A percentile compares a stretch with the other conserved stretches of the same genome.
phyloP scores from a whole-genome alignment of 2,888 invertebrate genomes.

The Synanthedon formicaeformis region DNA sequence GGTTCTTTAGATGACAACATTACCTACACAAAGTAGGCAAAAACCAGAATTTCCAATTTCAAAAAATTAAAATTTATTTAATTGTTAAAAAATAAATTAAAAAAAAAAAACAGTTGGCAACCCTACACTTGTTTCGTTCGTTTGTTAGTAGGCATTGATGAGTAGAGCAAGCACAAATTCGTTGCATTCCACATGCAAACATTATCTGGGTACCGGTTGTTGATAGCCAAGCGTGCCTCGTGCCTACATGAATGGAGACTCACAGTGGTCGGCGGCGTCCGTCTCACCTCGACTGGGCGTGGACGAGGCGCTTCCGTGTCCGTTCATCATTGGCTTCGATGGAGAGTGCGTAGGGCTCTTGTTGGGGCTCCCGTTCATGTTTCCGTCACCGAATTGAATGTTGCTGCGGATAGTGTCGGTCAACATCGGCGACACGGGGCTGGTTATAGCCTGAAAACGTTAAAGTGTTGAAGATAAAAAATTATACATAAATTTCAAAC shows the following conservation, averaged over 20 bases:
- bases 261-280: conserved; percentile 58
- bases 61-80: too few species aligned
- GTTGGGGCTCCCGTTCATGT: conserved; percentile 32
- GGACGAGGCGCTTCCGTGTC: conserved; percentile 46
- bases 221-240: conserved; percentile 37
- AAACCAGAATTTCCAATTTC: too few species aligned
- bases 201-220: conserved; percentile 4
- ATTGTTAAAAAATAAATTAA: too few species aligned
- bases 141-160: not conserved
- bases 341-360: conserved; percentile 40
- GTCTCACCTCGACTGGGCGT: conserved; percentile 66
- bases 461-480: not conserved
- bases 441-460: conserved; percentile 47
- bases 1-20: too few species aligned
- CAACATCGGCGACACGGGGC: conserved; percentile 63
- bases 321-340: conserved; percentile 32
- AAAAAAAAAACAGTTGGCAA: too few species aligned
- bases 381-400: conserved; percentile 66
- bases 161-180: not conserved
- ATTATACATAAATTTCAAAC: too few species aligned
- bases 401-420: conserved; percentile 73
- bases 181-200: conserved; percentile 9
- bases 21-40: too few species aligned
- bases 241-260: conserved; percentile 57
- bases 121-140: too few species aligned